These are phyloP conservation scores for Trichoplusia ni DNA, from an alignment of 1,140 invertebrate species.

Conservation along the genomic window DNA sequence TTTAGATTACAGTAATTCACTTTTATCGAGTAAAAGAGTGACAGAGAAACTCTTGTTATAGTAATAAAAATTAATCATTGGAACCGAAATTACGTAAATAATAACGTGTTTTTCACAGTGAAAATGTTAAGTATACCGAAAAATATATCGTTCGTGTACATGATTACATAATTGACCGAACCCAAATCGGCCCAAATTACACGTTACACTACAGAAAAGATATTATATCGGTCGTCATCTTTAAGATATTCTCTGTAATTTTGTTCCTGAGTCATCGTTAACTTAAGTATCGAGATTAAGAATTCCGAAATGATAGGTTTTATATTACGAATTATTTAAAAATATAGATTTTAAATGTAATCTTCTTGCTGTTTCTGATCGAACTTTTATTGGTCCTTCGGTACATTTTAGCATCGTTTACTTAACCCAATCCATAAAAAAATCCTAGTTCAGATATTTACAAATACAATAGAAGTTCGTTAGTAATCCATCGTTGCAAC, in stretches of 20 bases:
- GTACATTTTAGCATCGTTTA: not conserved
- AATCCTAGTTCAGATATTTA: too few relatives aligned
- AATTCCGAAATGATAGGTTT: constrained; percentile 5
- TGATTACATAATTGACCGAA: constrained; percentile 17
- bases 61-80: constrained; percentile 6
- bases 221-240: constrained; percentile 5
- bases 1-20: too few relatives aligned
- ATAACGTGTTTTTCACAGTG: constrained; percentile 13
- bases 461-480: too few relatives aligned
- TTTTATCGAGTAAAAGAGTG: not conserved
- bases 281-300: constrained; percentile 17
- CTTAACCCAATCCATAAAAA: not conserved
- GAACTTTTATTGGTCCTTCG: not conserved
- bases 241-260: constrained; percentile 7
- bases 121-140: constrained; percentile 15
- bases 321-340: not conserved
- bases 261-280: constrained; percentile 21
- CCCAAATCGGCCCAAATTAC: constrained; percentile 27
- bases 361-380: not conserved
- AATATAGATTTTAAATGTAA: constrained; percentile 2
- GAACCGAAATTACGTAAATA: constrained; percentile 7
- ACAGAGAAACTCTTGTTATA: not conserved
- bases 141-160: constrained; percentile 20
- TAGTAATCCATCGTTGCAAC: too few relatives aligned
- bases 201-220: not conserved